Conservation (phyloP, 2,888 invertebrate genomes). For the Ophonus ardosiacus region DNA sequence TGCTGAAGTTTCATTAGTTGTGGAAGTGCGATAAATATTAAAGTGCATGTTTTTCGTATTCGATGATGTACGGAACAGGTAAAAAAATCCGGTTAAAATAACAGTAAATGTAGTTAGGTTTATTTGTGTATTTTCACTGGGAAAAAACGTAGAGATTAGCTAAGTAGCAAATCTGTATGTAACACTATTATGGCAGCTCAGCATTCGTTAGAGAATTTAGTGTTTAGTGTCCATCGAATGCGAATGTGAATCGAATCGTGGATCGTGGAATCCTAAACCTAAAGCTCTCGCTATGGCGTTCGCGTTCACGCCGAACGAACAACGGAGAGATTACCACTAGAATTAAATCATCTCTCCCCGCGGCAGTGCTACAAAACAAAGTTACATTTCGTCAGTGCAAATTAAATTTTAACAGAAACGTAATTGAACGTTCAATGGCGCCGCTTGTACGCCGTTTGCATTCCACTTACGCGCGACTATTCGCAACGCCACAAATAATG, state of each 20-base stretch:
- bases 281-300: background rate
- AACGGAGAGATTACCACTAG: slow-evolving; percentile 51
- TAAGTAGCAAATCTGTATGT: slow-evolving; percentile 37
- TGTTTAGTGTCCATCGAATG: slow-evolving; percentile 39
- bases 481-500: slow-evolving; percentile 57
- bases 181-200: slow-evolving; percentile 40
- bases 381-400: slow-evolving; percentile 75
- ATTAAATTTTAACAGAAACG: slow-evolving; percentile 75
- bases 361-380: slow-evolving; percentile 74
- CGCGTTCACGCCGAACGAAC: slow-evolving; percentile 14
- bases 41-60: background rate
- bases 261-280: slow-evolving; percentile 26
- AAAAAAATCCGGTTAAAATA: background rate
- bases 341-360: slow-evolving; percentile 69
- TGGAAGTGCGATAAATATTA: no score
- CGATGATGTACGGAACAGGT: background rate
- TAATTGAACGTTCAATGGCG: slow-evolving; percentile 75
- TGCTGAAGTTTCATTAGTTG: no score
- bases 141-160: slow-evolving; percentile 5
- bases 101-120: background rate
- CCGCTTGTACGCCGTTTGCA: slow-evolving; percentile 71
- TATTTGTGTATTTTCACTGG: background rate
- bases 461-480: slow-evolving; percentile 71
- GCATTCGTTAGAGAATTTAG: slow-evolving; percentile 15
- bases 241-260: background rate